These are phyloP conservation scores for Drosophila differens DNA, from an alignment of 2,888 invertebrate genomes.

Conservation along the genomic window DNA sequence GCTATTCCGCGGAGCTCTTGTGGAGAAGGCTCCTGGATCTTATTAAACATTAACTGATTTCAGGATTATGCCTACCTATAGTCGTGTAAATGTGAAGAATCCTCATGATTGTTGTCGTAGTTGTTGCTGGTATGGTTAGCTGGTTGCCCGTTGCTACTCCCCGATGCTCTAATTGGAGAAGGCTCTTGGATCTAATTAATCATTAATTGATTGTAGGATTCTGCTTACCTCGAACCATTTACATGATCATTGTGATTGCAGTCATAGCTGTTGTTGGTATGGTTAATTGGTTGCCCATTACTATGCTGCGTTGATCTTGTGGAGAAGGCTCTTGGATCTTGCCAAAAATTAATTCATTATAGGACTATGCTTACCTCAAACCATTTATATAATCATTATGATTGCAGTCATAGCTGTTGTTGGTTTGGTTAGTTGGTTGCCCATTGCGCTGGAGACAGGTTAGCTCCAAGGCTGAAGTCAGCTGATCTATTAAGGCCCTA, in stretches of 20 bases:
- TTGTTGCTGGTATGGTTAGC: background rate
- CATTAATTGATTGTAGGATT: background rate
- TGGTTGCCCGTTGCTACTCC: background rate
- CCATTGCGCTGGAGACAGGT: background rate
- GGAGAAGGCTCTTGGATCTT: background rate
- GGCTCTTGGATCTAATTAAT: background rate
- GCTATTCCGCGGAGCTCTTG: background rate
- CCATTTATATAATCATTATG: background rate
- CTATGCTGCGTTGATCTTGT: background rate
- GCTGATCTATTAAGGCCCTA: constrained; percentile 52
- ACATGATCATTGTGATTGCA: background rate
- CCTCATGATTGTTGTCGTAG: background rate
- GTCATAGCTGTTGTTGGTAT: background rate
- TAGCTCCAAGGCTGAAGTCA: constrained; percentile 37
- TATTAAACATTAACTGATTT: background rate
- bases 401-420: background rate
- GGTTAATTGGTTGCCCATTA: background rate
- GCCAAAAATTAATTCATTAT: background rate
- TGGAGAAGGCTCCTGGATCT: background rate
- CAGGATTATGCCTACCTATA: background rate
- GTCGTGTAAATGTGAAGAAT: background rate
- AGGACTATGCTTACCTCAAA: background rate
- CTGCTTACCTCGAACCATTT: background rate
- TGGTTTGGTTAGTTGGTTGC: background rate
- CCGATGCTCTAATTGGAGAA: background rate